Evolutionary conservation across 92 coral and sea anemone genomes (phyloP).

Genomic region (Actinostola sp.): DNA sequence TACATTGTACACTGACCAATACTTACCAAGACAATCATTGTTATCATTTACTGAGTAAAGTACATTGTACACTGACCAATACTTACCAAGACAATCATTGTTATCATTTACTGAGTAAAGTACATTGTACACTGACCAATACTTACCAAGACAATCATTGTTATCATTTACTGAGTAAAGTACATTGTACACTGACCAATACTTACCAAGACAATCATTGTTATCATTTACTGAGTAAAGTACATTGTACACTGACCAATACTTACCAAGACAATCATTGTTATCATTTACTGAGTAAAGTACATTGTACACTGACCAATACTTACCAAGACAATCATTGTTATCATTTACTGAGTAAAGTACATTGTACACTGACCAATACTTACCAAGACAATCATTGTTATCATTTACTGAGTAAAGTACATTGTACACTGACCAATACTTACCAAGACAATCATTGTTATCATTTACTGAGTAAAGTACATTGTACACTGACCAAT

Average conservation of each 20-base stretch:
- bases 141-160: too few relatives aligned
- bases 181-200: not conserved
- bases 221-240: not conserved
- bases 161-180: not conserved
- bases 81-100: too few relatives aligned
- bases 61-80: not conserved
- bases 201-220: too few relatives aligned
- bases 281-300: not conserved
- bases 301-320: not conserved
- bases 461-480: not conserved
- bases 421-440: not conserved
- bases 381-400: too few relatives aligned
- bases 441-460: too few relatives aligned
- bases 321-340: too few relatives aligned
- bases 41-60: not conserved
- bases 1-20: not conserved
- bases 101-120: not conserved
- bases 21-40: too few relatives aligned
- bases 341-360: not conserved
- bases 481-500: not conserved
- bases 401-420: not conserved
- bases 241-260: not conserved
- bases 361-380: not conserved
- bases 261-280: too few relatives aligned
- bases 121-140: not conserved